Conservation (phyloP, 2,113 vertebrate species). For the Anthoscopus minutus region DNA sequence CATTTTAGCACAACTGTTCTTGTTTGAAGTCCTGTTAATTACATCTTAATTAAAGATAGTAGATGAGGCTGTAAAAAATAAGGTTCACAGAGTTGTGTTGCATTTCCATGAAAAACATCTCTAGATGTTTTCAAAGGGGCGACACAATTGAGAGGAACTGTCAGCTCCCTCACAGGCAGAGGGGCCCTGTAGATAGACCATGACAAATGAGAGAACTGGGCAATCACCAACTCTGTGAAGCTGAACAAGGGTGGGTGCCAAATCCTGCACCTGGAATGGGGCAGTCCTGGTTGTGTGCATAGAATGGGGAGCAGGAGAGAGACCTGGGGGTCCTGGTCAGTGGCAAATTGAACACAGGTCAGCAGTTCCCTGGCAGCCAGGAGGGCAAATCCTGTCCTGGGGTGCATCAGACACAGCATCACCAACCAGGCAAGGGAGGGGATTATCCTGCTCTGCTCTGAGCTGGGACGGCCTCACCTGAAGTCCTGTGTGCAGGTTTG, state of each 20-base stretch:
- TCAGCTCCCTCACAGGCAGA: not conserved
- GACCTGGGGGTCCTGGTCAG: rapidly evolving
- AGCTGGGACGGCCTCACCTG: rapidly evolving
- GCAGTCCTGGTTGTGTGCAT: not conserved
- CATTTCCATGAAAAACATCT: not conserved
- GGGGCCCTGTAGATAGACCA: not conserved
- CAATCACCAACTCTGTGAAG: not conserved
- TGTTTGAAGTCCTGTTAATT: not conserved
- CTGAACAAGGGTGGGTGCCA: not conserved
- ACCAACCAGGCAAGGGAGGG: rapidly evolving
- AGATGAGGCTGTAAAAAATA: not conserved
- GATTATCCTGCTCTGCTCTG: not conserved
- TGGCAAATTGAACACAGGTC: rapidly evolving
- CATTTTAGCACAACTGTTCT: not conserved
- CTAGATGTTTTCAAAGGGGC: not conserved
- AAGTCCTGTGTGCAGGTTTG: rapidly evolving
- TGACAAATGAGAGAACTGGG: not conserved
- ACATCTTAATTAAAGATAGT: not conserved
- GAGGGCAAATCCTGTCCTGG: not conserved
- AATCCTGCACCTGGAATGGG: not conserved
- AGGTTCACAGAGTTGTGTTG: not conserved
- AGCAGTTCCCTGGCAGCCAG: not conserved
- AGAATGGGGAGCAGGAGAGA: not conserved
- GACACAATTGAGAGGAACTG: not conserved
- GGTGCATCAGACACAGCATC: not conserved